Base-by-base conservation (phyloP, 1,140 invertebrate species). In the Carcinoscorpius rotundicauda region DNA sequence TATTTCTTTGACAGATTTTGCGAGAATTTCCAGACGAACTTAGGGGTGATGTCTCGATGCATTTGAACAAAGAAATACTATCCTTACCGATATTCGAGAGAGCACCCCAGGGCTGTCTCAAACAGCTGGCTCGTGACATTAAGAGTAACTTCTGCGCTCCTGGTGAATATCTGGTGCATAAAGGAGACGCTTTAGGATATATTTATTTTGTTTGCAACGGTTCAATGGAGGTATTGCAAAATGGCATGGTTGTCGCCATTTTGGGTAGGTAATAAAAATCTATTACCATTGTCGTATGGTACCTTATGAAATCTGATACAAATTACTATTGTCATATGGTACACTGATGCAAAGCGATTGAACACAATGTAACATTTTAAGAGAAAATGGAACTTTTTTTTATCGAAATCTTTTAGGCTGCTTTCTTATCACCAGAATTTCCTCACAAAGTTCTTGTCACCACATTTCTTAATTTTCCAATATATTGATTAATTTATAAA, bases 161-260 rank as follows among this genome's bases (percentile, higher is more conserved):
- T 4, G 96, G 95, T 52, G 96, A 99, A 73, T 98, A 90, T 75
- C 81, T 98, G 9, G 89, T 98, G 29, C 95, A 98, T 78, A 89
- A 91, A 78, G 95, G 96, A 48, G 97, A 99, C 75, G 93, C 96
- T 3, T 83, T 99, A 1, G 89, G 90, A 56, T 95, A 93, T 71
- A 89, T 98, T 70, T 97, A 97, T 79, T 96, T 96, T 76, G 85
- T 97, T 52, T 96, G 91, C 76, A 94, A 96, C 72, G 97, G 96
- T 4, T 97, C 93, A 4, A 98, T 99, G 87, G 96, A 99, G 80
- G 95, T 98, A 53, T 87, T 98, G 66, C 94, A 97, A 76, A 91
- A 98, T 75, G 89, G 89, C 67, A 96, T 97, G 87, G 96, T 99
- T 60, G 94, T 98, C 29, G 96, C 96, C 59, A 98, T 99, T 74